Evolutionary conservation across 2,797 vertebrate genomes (phyloP).

Genomic region (Cossypha niveicapilla): DNA sequence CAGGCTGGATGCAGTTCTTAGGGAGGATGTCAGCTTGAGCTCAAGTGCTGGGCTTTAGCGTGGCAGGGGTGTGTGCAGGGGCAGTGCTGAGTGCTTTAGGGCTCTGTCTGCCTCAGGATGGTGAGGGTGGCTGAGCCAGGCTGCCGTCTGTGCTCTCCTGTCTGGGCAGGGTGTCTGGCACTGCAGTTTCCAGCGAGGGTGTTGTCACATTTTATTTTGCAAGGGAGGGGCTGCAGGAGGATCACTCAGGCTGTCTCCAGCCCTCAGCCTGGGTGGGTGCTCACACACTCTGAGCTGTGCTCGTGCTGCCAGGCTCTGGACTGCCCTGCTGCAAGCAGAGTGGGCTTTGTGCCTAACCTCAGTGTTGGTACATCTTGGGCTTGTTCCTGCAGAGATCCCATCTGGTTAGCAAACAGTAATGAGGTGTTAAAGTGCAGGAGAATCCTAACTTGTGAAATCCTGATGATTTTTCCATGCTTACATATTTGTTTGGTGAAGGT

Average conservation of each 20-base stretch:
- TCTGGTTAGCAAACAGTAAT: background rate
- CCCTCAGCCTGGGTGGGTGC: background rate
- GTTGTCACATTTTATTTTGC: background rate
- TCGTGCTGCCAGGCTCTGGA: background rate
- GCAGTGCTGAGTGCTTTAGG: background rate
- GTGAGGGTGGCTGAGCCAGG: rapidly evolving
- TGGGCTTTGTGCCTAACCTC: background rate
- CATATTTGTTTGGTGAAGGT: background rate
- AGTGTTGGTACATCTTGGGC: rapidly evolving
- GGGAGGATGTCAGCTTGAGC: background rate
- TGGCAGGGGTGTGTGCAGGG: background rate
- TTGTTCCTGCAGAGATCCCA: background rate
- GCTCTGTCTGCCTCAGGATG: background rate
- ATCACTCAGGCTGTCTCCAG: background rate
- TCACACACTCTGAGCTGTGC: background rate
- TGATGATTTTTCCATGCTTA: background rate
- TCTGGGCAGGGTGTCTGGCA: background rate
- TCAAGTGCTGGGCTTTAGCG: background rate
- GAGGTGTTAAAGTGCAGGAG: background rate
- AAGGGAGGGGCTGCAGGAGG: background rate
- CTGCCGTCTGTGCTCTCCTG: background rate
- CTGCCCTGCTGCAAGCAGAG: background rate
- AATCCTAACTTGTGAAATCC: background rate
- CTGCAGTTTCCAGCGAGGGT: too few relatives aligned
- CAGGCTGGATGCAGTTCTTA: background rate